Base-by-base conservation (phyloP, 2,888 invertebrate species). In the Sarcophaga subvicina region DNA sequence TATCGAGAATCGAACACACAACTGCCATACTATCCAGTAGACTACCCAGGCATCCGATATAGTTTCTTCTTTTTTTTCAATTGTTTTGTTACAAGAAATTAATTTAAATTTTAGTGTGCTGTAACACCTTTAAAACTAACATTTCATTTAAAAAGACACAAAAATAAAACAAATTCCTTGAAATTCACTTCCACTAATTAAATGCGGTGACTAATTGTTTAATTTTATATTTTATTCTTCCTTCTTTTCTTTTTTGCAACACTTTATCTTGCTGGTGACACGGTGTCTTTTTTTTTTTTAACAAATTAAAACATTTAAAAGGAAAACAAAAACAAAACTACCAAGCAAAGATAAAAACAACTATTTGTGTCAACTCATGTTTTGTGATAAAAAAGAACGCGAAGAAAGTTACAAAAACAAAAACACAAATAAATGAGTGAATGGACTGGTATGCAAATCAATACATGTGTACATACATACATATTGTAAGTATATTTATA, bases 321-420 rank as follows among this genome's bases (percentile, higher is more conserved):
- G 37, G 14, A 22, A 78, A 59, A 70, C 8, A 37, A 72, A 37
- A 27, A 54, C 37, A 22, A 20, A 75, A 70, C 54, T 54, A 3
- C 4, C 12, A 54, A 17, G 49, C 54, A 17, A 54, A 54, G 54
- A 14, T 17, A 54, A 54, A 14, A 54, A 10, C 54, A 54, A 54
- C 4, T 54, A 82, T 63, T 63, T 82, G 59, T 82, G 82, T 71
- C 71, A 77, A 82, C 27, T 71, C 64, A 82, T 77, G 54, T 79
- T 79, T 83, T n/a, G 45, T 37, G 8, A 27, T 66, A 60, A 83
- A 63, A 54, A 63, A 14, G 22, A 47, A 70, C 49, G 49, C 54
- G 5, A 12, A 17, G 14, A 54, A 54, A 72, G 14, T 12, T 22
- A 73, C 12, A 73, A 60, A 22, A 60, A 17, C 5, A 73, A 10